These are phyloP conservation scores for Neocrepidodera transversa DNA, from an alignment of 2,888 invertebrate genomes.

Conservation along the genomic window DNA sequence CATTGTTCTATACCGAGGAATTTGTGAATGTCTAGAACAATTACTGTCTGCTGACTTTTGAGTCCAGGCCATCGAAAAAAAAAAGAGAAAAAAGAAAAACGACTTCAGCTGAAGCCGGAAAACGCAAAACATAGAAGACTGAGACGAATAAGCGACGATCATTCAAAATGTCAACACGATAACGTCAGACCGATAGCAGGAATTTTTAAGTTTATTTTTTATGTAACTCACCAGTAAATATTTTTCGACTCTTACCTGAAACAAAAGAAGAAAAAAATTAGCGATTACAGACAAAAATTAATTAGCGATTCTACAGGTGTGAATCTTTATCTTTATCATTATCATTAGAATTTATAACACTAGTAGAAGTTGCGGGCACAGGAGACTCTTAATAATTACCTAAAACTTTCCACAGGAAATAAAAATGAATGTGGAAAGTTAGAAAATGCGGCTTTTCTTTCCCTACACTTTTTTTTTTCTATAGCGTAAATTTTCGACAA, in stretches of 20 bases:
- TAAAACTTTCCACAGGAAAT: slow-evolving; percentile 11
- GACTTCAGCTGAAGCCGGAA: slow-evolving; percentile 5
- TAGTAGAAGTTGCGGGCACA: neutral
- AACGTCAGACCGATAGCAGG: slow-evolving; percentile 17
- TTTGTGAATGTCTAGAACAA: slow-evolving; percentile 46
- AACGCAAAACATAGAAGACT: slow-evolving; percentile 39
- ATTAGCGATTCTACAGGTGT: neutral
- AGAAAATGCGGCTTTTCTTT: slow-evolving; percentile 6
- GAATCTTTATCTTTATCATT: too few species aligned
- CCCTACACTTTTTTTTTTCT: neutral
- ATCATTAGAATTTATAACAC: neutral
- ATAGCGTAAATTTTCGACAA: too few species aligned
- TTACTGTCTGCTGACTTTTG: slow-evolving; percentile 46
- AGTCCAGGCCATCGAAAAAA: slow-evolving; percentile 31
- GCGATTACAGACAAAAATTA: neutral
- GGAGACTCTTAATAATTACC: slow-evolving; percentile 12
- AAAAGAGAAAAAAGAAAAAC: slow-evolving; percentile 38
- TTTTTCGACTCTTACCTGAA: neutral
- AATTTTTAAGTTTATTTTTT: too few species aligned
- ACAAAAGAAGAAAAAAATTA: neutral
- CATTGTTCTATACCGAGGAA: slow-evolving; percentile 40
- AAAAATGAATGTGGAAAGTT: slow-evolving; percentile 14
- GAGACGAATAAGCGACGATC: slow-evolving; percentile 49
- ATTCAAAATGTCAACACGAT: slow-evolving; percentile 49
- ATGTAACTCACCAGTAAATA: too few species aligned